Evolutionary conservation across 1,140 invertebrate species (phyloP), one percentile per base, ranked within the genome.

Genomic region (Metopolophium dirhodum): DNA sequence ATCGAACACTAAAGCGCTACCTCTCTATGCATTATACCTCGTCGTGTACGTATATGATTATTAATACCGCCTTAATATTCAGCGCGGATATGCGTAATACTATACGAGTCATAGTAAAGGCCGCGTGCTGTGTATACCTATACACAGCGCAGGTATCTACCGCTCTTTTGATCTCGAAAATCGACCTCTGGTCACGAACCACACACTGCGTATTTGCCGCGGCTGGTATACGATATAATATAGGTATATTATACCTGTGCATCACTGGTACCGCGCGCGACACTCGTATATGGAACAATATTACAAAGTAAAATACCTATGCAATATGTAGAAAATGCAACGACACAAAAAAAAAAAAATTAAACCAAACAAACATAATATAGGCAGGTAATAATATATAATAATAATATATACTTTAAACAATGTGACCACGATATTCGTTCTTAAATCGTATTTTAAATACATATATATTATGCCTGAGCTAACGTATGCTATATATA

Each of bases 121-220:
- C n/a, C 41, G n/a, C n/a, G 45, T 45, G 57, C 37, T n/a, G 9
- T 37, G 9, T 47, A n/a, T 77, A 61, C 41, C 4, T 18, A 18
- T 68, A 22, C 2, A 22, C 14, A 54, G 20, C 4, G 18, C 6
- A 54, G 51, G 20, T 23, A 68, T n/a, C 11, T 18, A 9, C 51
- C 61, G 41, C 57, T 91, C 90, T n/a, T 68, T 91, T 91, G 90
- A 91, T 91, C 90, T 91, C n/a, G 4, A 91, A 91, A 91, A 91
- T 68, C 61, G 61, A 91, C 57, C 90, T 77, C 61, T 91, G 90
- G 61, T 91, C 90, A 91, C 90, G 90, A 91, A 91, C 90, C 90
- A 47, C 68, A 91, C 54, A 91, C 41, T 41, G 4, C 68, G 90
- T 91, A 26, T 77, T 91, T n/a, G 61, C 41, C 49, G 37, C 41